Conservation (phyloP, 2,797 vertebrate genomes). For the Clarias laeviceps region DNA sequence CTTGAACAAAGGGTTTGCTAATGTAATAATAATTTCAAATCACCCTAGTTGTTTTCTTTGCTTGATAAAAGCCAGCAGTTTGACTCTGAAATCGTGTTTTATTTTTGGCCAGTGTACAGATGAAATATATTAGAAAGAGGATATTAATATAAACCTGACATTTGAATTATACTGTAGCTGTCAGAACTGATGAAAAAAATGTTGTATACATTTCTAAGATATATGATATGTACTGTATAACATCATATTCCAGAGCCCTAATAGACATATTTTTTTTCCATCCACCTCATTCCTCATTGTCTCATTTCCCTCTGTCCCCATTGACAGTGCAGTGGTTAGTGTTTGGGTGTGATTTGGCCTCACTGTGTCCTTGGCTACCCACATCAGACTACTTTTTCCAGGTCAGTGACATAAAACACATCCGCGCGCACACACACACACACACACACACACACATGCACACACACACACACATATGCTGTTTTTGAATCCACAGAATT, state of each 20-base stretch:
- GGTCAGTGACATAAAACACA: not conserved
- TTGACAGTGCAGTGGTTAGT: conserved; percentile 16
- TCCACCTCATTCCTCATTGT: too few relatives aligned
- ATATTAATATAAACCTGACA: not conserved
- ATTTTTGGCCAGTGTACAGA: too few relatives aligned
- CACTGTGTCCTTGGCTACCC: conserved; percentile 7
- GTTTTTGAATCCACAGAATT: not conserved
- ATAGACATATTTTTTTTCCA: not conserved
- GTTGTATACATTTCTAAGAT: not conserved
- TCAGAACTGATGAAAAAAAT: not conserved
- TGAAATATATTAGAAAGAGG: not conserved
- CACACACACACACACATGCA: too few relatives aligned
- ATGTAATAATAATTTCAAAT: too few relatives aligned
- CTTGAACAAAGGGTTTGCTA: too few relatives aligned
- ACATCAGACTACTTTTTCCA: not conserved
- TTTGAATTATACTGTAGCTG: not conserved
- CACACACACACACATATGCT: too few relatives aligned
- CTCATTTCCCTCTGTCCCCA: not conserved
- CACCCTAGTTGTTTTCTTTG: too few relatives aligned
- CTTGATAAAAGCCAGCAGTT: too few relatives aligned
- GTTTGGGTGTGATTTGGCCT: not conserved
- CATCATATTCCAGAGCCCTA: not conserved
- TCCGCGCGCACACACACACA: too few relatives aligned
- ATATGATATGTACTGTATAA: not conserved
- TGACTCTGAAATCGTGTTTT: too few relatives aligned